phyloP scores from a whole-genome alignment of 2,888 invertebrate species.

The Apamea monoglypha region DNA sequence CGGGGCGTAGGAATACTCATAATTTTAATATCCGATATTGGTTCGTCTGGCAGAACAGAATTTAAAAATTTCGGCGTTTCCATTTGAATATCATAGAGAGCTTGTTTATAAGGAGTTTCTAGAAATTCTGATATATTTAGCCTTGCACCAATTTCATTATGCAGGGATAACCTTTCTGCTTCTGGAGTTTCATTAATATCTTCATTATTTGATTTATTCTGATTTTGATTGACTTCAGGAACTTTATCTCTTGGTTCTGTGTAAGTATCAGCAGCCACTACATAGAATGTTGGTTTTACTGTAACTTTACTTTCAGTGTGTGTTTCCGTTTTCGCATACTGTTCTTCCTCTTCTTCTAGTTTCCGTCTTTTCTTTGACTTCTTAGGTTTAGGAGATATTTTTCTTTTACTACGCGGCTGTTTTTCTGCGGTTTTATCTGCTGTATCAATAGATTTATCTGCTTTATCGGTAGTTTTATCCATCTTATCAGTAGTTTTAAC shows the following conservation, averaged over 20 bases:
- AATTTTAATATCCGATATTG: slow-evolving; percentile 89
- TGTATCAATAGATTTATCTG: neutral
- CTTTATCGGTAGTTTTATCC: slow-evolving; percentile 1
- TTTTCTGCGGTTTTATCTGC: slow-evolving; percentile 34
- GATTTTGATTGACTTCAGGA: slow-evolving; percentile 67
- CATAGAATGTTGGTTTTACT: slow-evolving; percentile 81
- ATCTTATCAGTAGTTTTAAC: neutral
- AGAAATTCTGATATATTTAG: slow-evolving; percentile 87
- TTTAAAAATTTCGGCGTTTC: slow-evolving; percentile 90
- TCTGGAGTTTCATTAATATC: slow-evolving; percentile 83
- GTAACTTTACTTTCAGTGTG: slow-evolving; percentile 58
- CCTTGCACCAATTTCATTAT: slow-evolving; percentile 85
- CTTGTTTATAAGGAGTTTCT: slow-evolving; percentile 91
- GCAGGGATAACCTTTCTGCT: slow-evolving; percentile 81
- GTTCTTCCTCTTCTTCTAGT: slow-evolving; percentile 68
- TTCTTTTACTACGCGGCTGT: slow-evolving; percentile 63
- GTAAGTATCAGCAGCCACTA: slow-evolving; percentile 69
- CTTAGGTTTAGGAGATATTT: slow-evolving; percentile 63
- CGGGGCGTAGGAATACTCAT: slow-evolving; percentile 90
- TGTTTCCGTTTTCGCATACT: slow-evolving; percentile 64
- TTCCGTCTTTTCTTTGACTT: slow-evolving; percentile 70
- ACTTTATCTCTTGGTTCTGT: slow-evolving; percentile 58
- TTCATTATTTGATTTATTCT: slow-evolving; percentile 73
- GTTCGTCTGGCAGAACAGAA: slow-evolving; percentile 83
- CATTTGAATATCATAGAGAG: slow-evolving; percentile 85